Conservation (phyloP, 2,113 vertebrate genomes). For the Vulpes ferrilata region DNA sequence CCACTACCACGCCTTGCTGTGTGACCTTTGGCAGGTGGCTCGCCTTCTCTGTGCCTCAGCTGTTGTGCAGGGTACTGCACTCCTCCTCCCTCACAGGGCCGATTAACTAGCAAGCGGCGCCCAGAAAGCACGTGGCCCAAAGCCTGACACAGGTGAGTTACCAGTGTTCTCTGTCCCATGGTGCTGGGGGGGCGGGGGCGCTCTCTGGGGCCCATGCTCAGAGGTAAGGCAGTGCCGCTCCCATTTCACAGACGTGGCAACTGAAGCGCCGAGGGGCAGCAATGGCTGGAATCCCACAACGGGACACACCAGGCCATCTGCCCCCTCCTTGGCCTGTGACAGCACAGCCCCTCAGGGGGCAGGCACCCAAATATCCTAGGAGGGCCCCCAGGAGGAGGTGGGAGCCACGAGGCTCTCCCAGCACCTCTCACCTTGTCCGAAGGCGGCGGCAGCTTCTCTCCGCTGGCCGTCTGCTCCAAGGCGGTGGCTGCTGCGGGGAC, state of each 20-base stretch:
- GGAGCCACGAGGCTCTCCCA: not conserved
- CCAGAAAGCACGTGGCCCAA: not conserved
- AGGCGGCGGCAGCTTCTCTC: not conserved
- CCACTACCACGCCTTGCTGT: not conserved
- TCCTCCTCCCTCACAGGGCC: not conserved
- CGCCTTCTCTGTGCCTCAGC: not conserved
- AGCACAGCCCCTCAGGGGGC: no score
- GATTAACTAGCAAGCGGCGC: no score
- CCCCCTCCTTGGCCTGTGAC: not conserved
- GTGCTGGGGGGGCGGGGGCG: not conserved
- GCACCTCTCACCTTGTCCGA: conserved; percentile 64
- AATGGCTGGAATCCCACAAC: not conserved
- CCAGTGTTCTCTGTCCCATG: accelerated
- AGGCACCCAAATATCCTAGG: not conserved
- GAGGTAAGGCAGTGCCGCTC: not conserved
- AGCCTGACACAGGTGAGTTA: not conserved
- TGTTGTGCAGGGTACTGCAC: not conserved
- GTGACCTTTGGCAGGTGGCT: not conserved
- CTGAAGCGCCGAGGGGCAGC: not conserved
- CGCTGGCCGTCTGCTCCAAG: not conserved
- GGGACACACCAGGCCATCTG: not conserved
- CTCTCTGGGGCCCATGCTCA: not conserved
- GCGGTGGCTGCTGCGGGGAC: conserved; percentile 3
- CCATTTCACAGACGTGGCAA: not conserved
- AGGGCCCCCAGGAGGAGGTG: not conserved